phyloP scores from a whole-genome alignment of 2,797 vertebrate genomes.

The Gobionotothen gibberifrons region DNA sequence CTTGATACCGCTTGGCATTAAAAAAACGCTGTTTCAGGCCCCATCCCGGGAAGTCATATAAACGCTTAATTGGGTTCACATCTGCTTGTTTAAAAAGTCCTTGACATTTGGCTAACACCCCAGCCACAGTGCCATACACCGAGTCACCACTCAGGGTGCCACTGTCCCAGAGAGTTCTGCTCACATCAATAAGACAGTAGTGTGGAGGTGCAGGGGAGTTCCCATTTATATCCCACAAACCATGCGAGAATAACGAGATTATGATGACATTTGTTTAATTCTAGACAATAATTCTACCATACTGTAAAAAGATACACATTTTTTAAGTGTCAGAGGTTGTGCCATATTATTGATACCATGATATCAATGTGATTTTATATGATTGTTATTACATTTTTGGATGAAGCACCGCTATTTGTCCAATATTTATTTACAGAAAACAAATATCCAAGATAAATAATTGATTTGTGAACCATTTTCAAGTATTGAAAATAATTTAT shows the following conservation, averaged over 20 bases:
- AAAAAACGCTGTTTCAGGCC: constrained; percentile 54
- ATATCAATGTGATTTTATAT: not conserved
- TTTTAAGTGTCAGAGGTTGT: not conserved
- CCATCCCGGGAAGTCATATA: constrained; percentile 42
- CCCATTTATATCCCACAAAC: not conserved
- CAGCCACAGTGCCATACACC: constrained; percentile 33
- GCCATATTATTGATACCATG: not conserved
- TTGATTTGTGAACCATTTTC: no score
- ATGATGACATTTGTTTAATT: not conserved
- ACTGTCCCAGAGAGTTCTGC: not conserved
- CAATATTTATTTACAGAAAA: not conserved
- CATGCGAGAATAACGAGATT: not conserved
- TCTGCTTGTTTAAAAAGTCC: constrained; percentile 58
- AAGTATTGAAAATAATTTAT: no score
- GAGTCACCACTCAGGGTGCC: constrained; percentile 27
- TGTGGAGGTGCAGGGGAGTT: not conserved
- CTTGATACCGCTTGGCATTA: constrained; percentile 51
- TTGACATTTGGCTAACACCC: constrained; percentile 61
- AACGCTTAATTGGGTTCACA: constrained; percentile 63
- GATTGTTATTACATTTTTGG: not conserved
- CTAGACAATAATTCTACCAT: not conserved
- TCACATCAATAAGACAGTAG: not conserved
- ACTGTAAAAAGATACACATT: not conserved
- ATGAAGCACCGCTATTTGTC: not conserved
- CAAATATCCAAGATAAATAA: not conserved